phyloP scores from a whole-genome alignment of 2,888 invertebrate species.

The Meteorus colon region DNA sequence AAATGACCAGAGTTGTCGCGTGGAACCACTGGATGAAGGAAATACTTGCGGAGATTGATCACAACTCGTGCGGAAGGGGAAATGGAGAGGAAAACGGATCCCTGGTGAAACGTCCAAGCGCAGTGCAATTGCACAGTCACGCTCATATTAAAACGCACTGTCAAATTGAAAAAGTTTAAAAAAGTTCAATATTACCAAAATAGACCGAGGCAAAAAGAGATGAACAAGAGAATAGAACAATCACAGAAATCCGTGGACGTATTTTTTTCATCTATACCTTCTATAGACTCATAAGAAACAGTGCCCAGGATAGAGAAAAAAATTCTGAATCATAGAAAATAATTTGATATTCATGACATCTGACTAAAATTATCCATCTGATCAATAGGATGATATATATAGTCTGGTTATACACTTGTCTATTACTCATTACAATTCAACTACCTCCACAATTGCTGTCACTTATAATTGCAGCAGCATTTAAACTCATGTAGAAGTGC shows the following conservation, averaged over 20 bases:
- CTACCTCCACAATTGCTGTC: conserved; percentile 7
- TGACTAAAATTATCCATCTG: not conserved
- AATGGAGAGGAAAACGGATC: conserved; percentile 5
- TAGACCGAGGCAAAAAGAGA: not conserved
- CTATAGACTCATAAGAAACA: no score
- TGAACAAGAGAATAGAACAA: not conserved
- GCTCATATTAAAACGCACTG: not conserved
- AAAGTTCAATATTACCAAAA: not conserved
- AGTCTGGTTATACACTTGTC: not conserved
- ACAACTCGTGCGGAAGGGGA: conserved; percentile 34
- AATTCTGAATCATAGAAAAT: no score
- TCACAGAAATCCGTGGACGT: not conserved
- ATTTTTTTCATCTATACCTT: no score
- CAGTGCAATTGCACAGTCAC: conserved; percentile 1
- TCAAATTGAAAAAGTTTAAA: conserved; percentile 5
- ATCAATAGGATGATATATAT: not conserved
- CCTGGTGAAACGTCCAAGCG: conserved; percentile 6
- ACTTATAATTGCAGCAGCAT: conserved; percentile 33
- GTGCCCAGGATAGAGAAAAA: no score
- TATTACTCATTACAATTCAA: not conserved
- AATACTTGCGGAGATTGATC: conserved; percentile 34
- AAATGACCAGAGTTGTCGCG: conserved; percentile 18
- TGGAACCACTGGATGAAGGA: conserved; percentile 13
- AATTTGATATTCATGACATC: no score
- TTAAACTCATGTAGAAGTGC: conserved; percentile 22